Evolutionary conservation across 2,113 vertebrate genomes (phyloP).

Genomic region (Bostrychus sinensis): DNA sequence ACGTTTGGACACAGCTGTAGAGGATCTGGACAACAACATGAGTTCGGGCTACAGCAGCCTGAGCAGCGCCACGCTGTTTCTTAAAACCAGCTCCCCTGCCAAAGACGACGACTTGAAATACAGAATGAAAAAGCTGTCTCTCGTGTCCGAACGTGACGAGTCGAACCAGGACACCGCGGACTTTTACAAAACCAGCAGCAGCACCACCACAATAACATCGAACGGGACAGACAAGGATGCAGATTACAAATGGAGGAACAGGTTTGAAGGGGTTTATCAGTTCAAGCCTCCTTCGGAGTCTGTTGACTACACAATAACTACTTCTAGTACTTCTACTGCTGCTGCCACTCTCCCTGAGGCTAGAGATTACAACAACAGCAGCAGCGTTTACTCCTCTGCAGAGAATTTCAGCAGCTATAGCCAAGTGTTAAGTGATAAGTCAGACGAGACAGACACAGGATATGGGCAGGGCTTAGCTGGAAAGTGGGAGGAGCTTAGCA

Average conservation of each 20-base stretch:
- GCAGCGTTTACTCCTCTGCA: constrained; percentile 4
- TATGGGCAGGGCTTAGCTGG: constrained; percentile 47
- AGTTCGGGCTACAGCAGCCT: constrained; percentile 56
- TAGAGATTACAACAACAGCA: constrained; percentile 20
- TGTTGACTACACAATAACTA: constrained; percentile 16
- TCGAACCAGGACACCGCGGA: constrained; percentile 4
- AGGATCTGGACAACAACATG: constrained; percentile 53
- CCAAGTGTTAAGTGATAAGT: constrained; percentile 45
- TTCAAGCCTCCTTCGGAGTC: neutral
- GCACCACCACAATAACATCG: constrained; percentile 8
- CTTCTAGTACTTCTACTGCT: constrained; percentile 4
- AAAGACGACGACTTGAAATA: constrained; percentile 58
- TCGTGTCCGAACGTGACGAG: constrained; percentile 47
- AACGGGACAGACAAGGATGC: constrained; percentile 2
- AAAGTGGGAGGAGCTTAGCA: constrained; percentile 63
- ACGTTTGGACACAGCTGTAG: neutral
- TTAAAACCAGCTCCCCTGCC: constrained; percentile 34
- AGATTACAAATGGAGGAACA: constrained; percentile 41
- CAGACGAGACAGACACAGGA: constrained; percentile 26
- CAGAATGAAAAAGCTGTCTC: constrained; percentile 80
- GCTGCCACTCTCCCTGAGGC: constrained; percentile 11
- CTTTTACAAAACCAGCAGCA: neutral
- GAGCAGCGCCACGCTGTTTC: constrained; percentile 72
- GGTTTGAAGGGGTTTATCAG: constrained; percentile 34
- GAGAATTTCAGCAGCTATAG: constrained; percentile 26